Conservation (phyloP, 2,113 vertebrate species). For the Helogale parvula region DNA sequence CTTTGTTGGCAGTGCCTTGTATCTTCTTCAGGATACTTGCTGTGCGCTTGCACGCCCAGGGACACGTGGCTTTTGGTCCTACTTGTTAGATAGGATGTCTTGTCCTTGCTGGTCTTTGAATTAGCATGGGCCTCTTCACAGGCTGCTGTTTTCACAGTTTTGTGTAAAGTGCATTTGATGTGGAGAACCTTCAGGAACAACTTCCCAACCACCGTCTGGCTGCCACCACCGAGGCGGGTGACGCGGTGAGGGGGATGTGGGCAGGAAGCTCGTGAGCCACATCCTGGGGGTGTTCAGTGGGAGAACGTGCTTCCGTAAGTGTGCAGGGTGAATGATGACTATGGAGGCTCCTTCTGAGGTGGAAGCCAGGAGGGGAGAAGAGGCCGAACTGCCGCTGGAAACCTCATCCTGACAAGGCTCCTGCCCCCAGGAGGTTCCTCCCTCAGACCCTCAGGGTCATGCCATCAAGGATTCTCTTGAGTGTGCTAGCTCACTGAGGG, state of each 20-base stretch:
- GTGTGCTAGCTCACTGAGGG: not conserved
- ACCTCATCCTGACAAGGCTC: not conserved
- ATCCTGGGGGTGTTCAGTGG: not conserved
- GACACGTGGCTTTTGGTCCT: accelerated
- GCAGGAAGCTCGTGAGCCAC: constrained; percentile 51
- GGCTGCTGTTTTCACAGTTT: not conserved
- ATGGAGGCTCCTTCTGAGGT: not conserved
- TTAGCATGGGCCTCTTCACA: not conserved
- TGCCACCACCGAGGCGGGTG: not conserved
- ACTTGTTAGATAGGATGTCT: not conserved
- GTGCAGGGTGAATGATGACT: not conserved
- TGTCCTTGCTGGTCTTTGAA: not conserved
- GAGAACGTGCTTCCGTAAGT: not conserved
- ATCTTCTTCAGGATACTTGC: not conserved
- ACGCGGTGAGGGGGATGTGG: not conserved
- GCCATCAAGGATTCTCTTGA: not conserved
- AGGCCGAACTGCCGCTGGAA: not conserved
- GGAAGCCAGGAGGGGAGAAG: not conserved
- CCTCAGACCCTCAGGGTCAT: not conserved
- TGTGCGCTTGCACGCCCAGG: not conserved
- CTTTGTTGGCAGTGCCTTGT: not conserved
- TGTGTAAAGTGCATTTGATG: not conserved
- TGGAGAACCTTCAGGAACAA: not conserved
- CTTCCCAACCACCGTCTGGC: not conserved
- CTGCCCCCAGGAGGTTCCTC: not conserved